phyloP scores from a whole-genome alignment of 2,797 vertebrate species.

The Loris lydekkerianus region DNA sequence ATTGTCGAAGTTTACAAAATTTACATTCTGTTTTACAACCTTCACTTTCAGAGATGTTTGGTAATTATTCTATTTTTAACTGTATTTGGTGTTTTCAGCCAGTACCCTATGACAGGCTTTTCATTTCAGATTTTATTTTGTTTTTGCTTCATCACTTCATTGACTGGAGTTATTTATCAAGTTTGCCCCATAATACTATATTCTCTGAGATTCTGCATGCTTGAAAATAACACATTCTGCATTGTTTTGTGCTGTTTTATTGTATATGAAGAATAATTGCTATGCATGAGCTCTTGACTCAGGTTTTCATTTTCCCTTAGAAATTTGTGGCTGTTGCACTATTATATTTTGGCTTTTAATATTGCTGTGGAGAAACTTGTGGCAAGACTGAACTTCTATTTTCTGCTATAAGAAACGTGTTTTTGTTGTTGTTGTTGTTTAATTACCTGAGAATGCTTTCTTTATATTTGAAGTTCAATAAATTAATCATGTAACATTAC shows the following conservation, averaged over 20 bases:
- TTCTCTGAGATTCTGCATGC: slow-evolving; percentile 45
- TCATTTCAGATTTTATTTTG: slow-evolving; percentile 76
- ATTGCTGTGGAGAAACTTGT: slow-evolving; percentile 18
- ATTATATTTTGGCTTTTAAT: not conserved
- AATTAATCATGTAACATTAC: not conserved
- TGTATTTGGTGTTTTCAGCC: not conserved
- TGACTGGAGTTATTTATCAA: slow-evolving; percentile 78
- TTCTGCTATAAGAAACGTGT: not conserved
- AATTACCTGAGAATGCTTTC: not conserved
- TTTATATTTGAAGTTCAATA: slow-evolving; percentile 45
- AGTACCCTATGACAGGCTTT: slow-evolving; percentile 68
- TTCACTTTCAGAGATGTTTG: slow-evolving; percentile 52
- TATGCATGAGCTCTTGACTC: slow-evolving; percentile 58
- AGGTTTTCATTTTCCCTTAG: slow-evolving; percentile 48
- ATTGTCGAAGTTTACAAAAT: slow-evolving; percentile 59
- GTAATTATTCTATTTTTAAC: slow-evolving; percentile 72
- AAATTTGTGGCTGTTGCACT: not conserved
- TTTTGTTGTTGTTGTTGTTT: not conserved
- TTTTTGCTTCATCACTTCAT: slow-evolving; percentile 77
- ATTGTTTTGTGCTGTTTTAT: slow-evolving; percentile 65
- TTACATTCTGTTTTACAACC: slow-evolving; percentile 33
- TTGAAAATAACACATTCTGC: slow-evolving; percentile 61
- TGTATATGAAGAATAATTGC: slow-evolving; percentile 64
- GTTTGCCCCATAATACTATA: slow-evolving; percentile 44
- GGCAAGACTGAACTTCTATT: not conserved